Conservation (phyloP, 1,140 invertebrate genomes). For the Drosophila saltans region DNA sequence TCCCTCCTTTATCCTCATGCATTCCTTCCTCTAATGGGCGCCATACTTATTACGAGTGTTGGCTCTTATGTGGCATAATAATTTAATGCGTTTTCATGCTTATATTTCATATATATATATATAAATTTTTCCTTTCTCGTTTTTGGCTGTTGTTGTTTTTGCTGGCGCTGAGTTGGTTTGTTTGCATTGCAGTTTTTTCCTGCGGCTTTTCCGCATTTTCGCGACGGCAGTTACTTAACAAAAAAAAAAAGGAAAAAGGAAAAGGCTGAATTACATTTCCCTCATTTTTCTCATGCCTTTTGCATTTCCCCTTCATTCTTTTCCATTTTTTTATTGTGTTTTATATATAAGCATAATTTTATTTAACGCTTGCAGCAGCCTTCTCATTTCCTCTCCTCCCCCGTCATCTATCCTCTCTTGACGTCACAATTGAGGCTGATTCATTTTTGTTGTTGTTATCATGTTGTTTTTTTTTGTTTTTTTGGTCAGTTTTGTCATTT, state of each 20-base stretch:
- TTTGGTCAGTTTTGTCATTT: slow-evolving; percentile 13
- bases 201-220: slow-evolving; percentile 64
- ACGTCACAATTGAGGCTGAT: slow-evolving; percentile 47
- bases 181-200: slow-evolving; percentile 48
- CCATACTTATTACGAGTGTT: slow-evolving; percentile 1
- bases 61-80: slow-evolving; percentile 44
- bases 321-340: slow-evolving; percentile 15
- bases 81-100: slow-evolving; percentile 68
- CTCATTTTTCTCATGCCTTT: slow-evolving; percentile 1
- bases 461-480: slow-evolving; percentile 17
- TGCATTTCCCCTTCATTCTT: slow-evolving; percentile 6
- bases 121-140: not conserved
- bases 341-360: slow-evolving; percentile 40
- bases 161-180: slow-evolving; percentile 25
- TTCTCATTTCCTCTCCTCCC: slow-evolving; percentile 3
- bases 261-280: slow-evolving; percentile 43
- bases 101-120: slow-evolving; percentile 29
- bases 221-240: slow-evolving; percentile 65
- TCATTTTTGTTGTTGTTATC: not conserved
- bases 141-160: slow-evolving; percentile 22
- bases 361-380: slow-evolving; percentile 44
- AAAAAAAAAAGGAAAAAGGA: slow-evolving; percentile 49
- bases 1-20: slow-evolving; percentile 10
- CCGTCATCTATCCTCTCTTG: slow-evolving; percentile 41
- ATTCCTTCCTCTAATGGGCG: not conserved